Conservation (phyloP, 2,113 vertebrate genomes). For the Phrynosoma platyrhinos region DNA sequence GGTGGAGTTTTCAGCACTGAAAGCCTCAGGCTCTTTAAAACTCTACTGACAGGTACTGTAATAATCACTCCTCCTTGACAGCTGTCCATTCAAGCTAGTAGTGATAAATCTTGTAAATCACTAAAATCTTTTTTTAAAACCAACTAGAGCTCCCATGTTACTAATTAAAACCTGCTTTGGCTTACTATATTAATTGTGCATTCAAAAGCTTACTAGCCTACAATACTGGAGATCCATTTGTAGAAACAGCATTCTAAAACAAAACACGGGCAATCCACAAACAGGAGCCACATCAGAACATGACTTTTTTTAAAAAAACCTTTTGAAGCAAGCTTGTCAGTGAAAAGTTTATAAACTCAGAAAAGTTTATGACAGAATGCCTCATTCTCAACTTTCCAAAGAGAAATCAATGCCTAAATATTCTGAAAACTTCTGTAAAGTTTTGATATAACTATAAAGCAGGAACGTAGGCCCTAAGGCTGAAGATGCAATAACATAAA, state of each 20-base stretch:
- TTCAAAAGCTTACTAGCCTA: not conserved
- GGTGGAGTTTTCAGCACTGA: not conserved
- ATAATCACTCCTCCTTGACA: not conserved
- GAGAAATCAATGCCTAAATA: not conserved
- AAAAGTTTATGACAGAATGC: not conserved
- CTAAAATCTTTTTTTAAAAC: not conserved
- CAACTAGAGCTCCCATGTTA: not conserved
- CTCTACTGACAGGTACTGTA: too few species aligned
- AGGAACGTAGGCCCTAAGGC: too few species aligned
- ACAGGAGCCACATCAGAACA: too few species aligned
- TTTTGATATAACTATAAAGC: too few species aligned
- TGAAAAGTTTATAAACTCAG: too few species aligned
- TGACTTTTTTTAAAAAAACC: too few species aligned
- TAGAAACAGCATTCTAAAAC: not conserved
- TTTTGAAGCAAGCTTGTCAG: too few species aligned
- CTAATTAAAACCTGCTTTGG: not conserved
- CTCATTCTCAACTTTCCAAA: not conserved
- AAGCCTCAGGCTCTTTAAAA: not conserved
- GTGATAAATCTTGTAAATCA: not conserved
- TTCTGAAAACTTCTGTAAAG: too few species aligned
- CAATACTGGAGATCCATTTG: not conserved
- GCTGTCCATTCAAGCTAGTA: not conserved
- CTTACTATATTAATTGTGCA: not conserved
- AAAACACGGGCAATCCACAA: too few species aligned
- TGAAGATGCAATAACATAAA: too few species aligned